Conservation (phyloP, 1,140 invertebrate genomes). For the Drosophila paulistorum region DNA sequence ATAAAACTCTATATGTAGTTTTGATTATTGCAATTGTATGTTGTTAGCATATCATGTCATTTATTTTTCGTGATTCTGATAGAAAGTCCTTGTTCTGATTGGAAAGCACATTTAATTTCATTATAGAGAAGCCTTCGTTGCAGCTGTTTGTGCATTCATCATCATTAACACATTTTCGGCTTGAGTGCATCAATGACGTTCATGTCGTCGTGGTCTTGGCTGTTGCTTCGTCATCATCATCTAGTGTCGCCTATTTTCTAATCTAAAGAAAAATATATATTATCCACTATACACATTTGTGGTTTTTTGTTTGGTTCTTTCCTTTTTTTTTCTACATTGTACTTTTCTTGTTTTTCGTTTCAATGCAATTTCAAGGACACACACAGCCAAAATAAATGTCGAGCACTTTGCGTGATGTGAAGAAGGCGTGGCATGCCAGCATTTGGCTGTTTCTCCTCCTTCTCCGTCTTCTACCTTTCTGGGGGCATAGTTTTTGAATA, state of each 20-base stretch:
- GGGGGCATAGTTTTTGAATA: slow-evolving; percentile 8
- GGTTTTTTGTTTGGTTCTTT: background rate
- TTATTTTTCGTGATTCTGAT: slow-evolving; percentile 29
- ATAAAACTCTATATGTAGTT: background rate
- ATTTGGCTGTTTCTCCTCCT: no score
- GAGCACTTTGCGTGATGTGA: slow-evolving; percentile 44
- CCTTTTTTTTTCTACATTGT: no score
- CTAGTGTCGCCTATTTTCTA: slow-evolving; percentile 34
- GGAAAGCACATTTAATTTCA: slow-evolving; percentile 53
- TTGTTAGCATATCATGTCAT: slow-evolving; percentile 9
- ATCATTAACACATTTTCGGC: slow-evolving; percentile 78
- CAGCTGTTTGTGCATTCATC: slow-evolving; percentile 72
- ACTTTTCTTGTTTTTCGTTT: slow-evolving; percentile 21
- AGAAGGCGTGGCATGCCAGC: slow-evolving; percentile 3
- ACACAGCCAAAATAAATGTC: slow-evolving; percentile 40
- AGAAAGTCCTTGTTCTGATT: slow-evolving; percentile 67
- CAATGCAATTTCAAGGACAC: slow-evolving; percentile 52
- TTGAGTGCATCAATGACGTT: slow-evolving; percentile 65
- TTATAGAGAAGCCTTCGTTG: slow-evolving; percentile 13
- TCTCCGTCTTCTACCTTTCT: background rate
- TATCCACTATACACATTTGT: background rate
- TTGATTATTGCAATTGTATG: background rate
- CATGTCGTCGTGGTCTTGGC: slow-evolving; percentile 19
- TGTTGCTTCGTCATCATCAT: slow-evolving; percentile 19
- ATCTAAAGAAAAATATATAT: slow-evolving; percentile 28